Conservation (phyloP, 2,113 vertebrate genomes). For the Poeciliopsis prolifica region DNA sequence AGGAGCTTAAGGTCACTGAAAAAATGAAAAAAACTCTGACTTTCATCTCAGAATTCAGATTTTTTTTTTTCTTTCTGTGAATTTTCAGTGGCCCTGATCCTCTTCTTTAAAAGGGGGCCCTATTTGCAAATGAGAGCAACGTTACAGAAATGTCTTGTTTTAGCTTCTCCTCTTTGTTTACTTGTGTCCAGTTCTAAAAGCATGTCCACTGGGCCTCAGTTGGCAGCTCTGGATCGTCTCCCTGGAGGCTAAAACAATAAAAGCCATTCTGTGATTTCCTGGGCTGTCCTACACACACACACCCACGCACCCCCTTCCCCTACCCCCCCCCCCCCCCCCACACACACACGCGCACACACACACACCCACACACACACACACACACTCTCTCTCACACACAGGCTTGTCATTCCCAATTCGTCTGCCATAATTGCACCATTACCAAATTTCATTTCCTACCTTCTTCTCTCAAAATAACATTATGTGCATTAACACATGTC, state of each 20-base stretch:
- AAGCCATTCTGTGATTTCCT: slow-evolving; percentile 33
- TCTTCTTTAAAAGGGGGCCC: too few relatives aligned
- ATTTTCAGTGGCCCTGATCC: too few relatives aligned
- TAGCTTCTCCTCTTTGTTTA: neutral
- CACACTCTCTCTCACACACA: too few relatives aligned
- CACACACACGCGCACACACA: too few relatives aligned
- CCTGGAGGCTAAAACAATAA: slow-evolving; percentile 44
- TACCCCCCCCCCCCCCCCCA: too few relatives aligned
- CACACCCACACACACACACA: too few relatives aligned
- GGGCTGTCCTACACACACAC: slow-evolving; percentile 7
- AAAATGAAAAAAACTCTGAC: too few relatives aligned
- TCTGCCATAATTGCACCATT: slow-evolving; percentile 33
- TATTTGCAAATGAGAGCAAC: neutral
- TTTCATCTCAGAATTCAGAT: too few relatives aligned
- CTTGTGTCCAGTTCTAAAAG: neutral
- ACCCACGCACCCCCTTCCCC: too few relatives aligned
- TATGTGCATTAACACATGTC: slow-evolving; percentile 17
- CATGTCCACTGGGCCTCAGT: slow-evolving; percentile 17
- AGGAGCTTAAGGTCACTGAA: too few relatives aligned
- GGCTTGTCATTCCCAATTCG: slow-evolving; percentile 26
- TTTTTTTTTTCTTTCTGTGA: too few relatives aligned
- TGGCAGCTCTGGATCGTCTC: slow-evolving; percentile 46
- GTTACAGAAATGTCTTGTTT: neutral
- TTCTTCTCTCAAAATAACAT: slow-evolving; percentile 34
- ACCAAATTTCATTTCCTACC: slow-evolving; percentile 34